Base-by-base conservation (phyloP, 2,113 vertebrate species). In the Megatriorchis doriae region DNA sequence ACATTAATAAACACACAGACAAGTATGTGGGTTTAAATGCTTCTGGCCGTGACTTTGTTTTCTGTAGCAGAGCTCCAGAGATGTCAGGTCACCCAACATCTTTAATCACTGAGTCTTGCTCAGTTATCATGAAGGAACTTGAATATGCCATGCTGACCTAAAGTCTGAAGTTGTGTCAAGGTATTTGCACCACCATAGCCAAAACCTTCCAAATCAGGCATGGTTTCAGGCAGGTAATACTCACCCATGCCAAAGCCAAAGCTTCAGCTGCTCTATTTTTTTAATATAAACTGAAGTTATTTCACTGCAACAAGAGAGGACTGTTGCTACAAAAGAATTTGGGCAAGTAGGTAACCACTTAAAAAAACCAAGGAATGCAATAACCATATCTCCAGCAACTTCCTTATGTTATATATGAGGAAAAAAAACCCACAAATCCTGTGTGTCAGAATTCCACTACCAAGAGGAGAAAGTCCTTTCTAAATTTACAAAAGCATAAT, bases 1-100 rank as follows among this genome's bases (percentile, higher is more conserved):
- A 88, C 80, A 93, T 96, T 92, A 96, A 83, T 88, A 92, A 96
- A 88, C 40, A 75, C 70, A 90, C 7, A 61, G 77, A 72, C 56
- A 94, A 87, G 71, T 93, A 66, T 83, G 82, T 81, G 61, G 45
- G 22, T 87, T 94, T 95, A 94, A 93, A 95, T 45, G 22, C 58
- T 95, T 81, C 81, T 95, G 96, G 42, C 42, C 8, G 1, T 1
- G 2, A 40, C 66, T 93, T 87, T 96, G 78, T 96, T 91, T 95
- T 94, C 77, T 7, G 3, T 79, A 91, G 62, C 90, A 32, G 16
- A 68, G 59, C 66, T 95, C 81, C 56, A 67, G 79, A 88, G n/a
- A 52, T 90, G 52, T 82, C 23, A 19, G 22, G 86, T 79, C 62
- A 90, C 50, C 19, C 45, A 4, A 71, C 47, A 72, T 85, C 82